Evolutionary conservation across 2,113 vertebrate genomes (phyloP).

Genomic region (Corythaixoides concolor): DNA sequence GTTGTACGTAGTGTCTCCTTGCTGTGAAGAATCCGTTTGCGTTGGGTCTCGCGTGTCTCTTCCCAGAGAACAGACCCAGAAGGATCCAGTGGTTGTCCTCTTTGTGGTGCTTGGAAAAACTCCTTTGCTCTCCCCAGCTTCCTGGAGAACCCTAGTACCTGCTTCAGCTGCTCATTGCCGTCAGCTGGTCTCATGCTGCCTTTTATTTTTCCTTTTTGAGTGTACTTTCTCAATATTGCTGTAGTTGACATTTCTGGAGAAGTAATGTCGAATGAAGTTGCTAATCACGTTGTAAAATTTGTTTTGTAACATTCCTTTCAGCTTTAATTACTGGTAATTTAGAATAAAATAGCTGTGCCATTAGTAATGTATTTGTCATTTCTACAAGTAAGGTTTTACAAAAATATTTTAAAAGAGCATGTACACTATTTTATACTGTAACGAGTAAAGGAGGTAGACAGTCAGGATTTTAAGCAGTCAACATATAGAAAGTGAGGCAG

Average conservation of each 20-base stretch:
- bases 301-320: conserved; percentile 59
- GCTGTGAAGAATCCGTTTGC: fast-evolving
- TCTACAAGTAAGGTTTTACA: neutral
- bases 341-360: neutral
- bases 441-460: neutral
- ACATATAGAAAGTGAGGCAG: neutral
- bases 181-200: fast-evolving
- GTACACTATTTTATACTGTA: neutral
- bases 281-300: conserved; percentile 22
- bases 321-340: conserved; percentile 62
- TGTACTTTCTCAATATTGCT: neutral
- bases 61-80: fast-evolving
- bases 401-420: neutral
- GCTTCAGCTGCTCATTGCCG: neutral
- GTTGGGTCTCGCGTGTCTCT: fast-evolving
- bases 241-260: neutral
- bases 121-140: fast-evolving
- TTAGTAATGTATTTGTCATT: conserved; percentile 19
- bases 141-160: fast-evolving
- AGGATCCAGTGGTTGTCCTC: neutral
- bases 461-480: neutral
- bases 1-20: fast-evolving
- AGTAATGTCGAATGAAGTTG: neutral
- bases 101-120: fast-evolving
- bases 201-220: neutral